Base-by-base conservation (phyloP, 2,113 vertebrate genomes). In the Silurus meridionalis region DNA sequence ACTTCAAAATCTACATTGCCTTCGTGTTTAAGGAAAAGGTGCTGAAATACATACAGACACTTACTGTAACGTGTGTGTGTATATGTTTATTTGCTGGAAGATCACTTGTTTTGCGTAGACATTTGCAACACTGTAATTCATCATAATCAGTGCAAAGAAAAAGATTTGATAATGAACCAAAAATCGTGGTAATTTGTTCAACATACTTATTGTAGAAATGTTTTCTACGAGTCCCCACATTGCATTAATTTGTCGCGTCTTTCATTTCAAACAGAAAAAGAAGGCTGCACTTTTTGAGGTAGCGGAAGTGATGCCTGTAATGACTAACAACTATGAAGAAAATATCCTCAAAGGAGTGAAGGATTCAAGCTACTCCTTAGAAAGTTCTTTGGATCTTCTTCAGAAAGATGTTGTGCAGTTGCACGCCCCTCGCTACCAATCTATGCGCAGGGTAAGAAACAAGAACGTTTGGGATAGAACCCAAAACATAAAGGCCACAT, bases 21-120 rank as follows among this genome's bases (percentile, higher is more conserved):
- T 99, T 99, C 94, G 98, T 99, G 92, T 99, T 99, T 96, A 99
- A 99, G 95, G 98, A 99, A 92, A 97, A 99, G 98, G 98, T 99
- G 95, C 94, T 53, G n/a, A 15, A 17, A 9, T 80, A 14, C 17
- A 21, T 25, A 1, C 52, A 5, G 48, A 23, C 48, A 53, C 11
- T 53, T 77, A 11, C 37, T 37, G 37, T 37, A 3, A 37, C 37
- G 37, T 37, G 37, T 37, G 37, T 37, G 37, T 37, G 37, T 37
- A 37, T 37, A 37, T 75, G 11, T 23, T 46, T 71, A 71, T 48
- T 75, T n/a, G 9, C 37, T n/a, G 11, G 2, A 48, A 50, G 19
- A 14, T 71, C 69, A 48, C 46, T 72, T 72, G 46, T 7, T 17
- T 72, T 50, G 48, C 37, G 69, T 69, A 15, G 13, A 19, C 5